Conservation (phyloP, 2,797 vertebrate genomes). For the Falco rusticolus region DNA sequence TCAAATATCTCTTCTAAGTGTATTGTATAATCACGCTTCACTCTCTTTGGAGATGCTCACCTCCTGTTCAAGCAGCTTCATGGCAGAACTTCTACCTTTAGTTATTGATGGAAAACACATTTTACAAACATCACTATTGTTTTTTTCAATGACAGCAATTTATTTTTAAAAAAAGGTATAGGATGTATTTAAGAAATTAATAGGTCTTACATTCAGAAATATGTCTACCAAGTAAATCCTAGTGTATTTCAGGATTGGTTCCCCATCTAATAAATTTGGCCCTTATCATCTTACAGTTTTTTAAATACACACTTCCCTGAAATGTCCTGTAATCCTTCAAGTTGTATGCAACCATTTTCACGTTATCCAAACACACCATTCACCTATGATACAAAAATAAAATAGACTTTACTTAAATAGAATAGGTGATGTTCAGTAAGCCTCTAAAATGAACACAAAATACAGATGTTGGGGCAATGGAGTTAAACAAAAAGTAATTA, state of each 20-base stretch:
- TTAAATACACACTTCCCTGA: background rate
- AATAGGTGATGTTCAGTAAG: background rate
- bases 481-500: background rate
- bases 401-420: background rate
- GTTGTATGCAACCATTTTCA: background rate
- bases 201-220: background rate
- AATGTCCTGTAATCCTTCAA: background rate
- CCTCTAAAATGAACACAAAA: background rate
- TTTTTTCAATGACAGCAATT: background rate
- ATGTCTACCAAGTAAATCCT: background rate
- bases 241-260: background rate
- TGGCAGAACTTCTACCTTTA: conserved; percentile 86
- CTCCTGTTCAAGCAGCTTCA: conserved; percentile 85
- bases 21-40: conserved; percentile 86
- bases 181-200: background rate
- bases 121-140: background rate
- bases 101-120: conserved; percentile 23
- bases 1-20: conserved; percentile 87
- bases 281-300: background rate
- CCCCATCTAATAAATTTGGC: background rate
- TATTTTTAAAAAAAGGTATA: background rate
- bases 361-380: background rate
- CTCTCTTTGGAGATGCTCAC: conserved; percentile 85
- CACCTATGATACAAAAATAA: background rate
- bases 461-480: background rate